Evolutionary conservation across 1,140 invertebrate genomes (phyloP), one percentile per base, ranked within the genome.

Genomic region (Ceratosolen solmsi): DNA sequence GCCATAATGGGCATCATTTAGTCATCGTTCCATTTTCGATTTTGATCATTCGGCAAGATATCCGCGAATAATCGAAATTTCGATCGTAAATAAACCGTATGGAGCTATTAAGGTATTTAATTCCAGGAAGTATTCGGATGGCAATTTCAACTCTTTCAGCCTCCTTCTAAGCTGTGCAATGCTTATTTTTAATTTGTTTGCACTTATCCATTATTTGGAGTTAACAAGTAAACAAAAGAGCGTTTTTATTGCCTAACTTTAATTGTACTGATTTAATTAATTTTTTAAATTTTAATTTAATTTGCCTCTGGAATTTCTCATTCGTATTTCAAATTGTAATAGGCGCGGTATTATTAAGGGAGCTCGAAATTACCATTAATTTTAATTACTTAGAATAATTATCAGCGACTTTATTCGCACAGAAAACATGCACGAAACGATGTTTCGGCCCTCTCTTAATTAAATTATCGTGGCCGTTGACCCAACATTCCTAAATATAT

Each of bases 21-120:
- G 80, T 82, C 80, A 82, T 71, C 80, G 74, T 82, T 60, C 80
- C 74, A 82, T 77, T 82, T 82, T 82, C 27, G 65, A n/a, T 25
- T 54, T n/a, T 22, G 56, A 80, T 80, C 72, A 65, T 60, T 79
- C 77, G 8, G 2, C 36, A 0, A 25, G 30, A 60, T 51, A 60
- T 56, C 54, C 82, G 73, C 78, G 60, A 25, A 65, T 38, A 72
- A 77, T 22, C 33, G 9, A 38, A 68, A 68, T 54, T 15, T 54
- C 51, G 11, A 54, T 54, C 13, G 51, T 22, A 3, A 54, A 54
- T 54, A 4, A 54, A 17, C 51, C 17, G 11, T 22, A 54, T 4
- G 2, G 9, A 22, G 20, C 20, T 54, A 15, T 11, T 4, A 54
- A 65, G 15, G 11, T 36, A 36, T 36, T 36, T 65, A 36, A 20